Evolutionary conservation across 1,140 invertebrate species (phyloP).

Genomic region (Orussus abietinus): DNA sequence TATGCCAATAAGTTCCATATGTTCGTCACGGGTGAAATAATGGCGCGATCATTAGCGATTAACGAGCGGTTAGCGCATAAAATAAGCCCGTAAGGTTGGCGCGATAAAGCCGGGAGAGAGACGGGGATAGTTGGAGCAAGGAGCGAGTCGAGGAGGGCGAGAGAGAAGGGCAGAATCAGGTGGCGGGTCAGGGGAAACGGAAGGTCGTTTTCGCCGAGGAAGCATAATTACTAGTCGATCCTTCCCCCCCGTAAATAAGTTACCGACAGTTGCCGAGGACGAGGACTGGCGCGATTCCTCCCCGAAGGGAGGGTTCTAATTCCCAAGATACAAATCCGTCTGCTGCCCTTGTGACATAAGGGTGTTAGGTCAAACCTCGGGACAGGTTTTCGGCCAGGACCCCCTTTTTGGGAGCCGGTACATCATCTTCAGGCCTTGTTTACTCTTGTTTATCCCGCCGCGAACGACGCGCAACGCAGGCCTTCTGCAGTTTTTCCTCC

Average conservation of each 20-base stretch:
- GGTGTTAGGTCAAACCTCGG: conserved; percentile 25
- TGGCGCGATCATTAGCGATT: conserved; percentile 28
- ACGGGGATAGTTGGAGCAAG: too few species aligned
- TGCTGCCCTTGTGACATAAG: conserved; percentile 21
- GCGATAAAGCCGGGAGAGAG: too few species aligned
- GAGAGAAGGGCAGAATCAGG: too few species aligned
- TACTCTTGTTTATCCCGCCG: too few species aligned
- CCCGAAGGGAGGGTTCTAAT: conserved; percentile 14
- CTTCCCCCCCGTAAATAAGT: conserved; percentile 47
- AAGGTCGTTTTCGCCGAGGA: conserved; percentile 13
- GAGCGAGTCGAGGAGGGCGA: too few species aligned
- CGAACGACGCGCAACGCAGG: too few species aligned
- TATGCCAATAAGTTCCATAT: background rate
- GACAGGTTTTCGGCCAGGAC: conserved; percentile 30
- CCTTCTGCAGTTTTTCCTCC: too few species aligned
- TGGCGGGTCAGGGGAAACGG: too few species aligned
- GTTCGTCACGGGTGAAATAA: conserved; percentile 10
- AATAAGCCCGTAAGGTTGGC: conserved; percentile 5
- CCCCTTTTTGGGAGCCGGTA: too few species aligned
- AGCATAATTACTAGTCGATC: conserved; percentile 47
- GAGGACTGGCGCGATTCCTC: background rate
- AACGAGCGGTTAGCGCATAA: conserved; percentile 23
- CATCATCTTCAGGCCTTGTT: too few species aligned
- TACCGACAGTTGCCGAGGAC: conserved; percentile 13
- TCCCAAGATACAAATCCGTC: conserved; percentile 32